Conservation (phyloP, 2,797 vertebrate species). For the Darevskia mixta region DNA sequence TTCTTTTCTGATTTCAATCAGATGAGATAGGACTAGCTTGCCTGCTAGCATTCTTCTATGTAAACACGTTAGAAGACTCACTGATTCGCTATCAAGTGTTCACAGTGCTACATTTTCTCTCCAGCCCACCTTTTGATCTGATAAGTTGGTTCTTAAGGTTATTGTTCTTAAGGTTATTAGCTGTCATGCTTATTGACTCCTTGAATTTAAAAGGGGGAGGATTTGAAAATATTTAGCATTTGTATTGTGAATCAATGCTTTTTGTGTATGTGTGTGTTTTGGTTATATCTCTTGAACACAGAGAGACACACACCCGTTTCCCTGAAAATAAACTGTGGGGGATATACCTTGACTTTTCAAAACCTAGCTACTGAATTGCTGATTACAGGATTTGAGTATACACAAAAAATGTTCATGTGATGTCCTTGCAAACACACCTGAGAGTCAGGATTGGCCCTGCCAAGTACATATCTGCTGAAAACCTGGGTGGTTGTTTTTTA, state of each 20-base stretch:
- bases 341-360: not conserved
- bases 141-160: not conserved
- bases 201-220: not conserved
- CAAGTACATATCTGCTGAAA: too few species aligned
- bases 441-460: too few species aligned
- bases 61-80: constrained; percentile 56
- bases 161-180: too few species aligned
- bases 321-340: not conserved
- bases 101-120: constrained; percentile 47
- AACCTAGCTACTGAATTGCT: not conserved
- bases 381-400: not conserved
- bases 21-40: constrained; percentile 56
- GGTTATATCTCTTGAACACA: too few species aligned
- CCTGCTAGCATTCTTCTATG: constrained; percentile 38
- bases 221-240: not conserved
- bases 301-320: not conserved
- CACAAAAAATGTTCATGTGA: too few species aligned
- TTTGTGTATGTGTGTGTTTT: too few species aligned
- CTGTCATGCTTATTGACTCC: too few species aligned
- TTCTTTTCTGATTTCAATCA: constrained; percentile 57
- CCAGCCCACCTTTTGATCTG: not conserved
- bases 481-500: too few species aligned
- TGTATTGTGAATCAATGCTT: not conserved
- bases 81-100: constrained; percentile 49
- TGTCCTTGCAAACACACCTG: too few species aligned